Base-by-base conservation (phyloP, 2,113 vertebrate species). In the Montifringilla adamsi region DNA sequence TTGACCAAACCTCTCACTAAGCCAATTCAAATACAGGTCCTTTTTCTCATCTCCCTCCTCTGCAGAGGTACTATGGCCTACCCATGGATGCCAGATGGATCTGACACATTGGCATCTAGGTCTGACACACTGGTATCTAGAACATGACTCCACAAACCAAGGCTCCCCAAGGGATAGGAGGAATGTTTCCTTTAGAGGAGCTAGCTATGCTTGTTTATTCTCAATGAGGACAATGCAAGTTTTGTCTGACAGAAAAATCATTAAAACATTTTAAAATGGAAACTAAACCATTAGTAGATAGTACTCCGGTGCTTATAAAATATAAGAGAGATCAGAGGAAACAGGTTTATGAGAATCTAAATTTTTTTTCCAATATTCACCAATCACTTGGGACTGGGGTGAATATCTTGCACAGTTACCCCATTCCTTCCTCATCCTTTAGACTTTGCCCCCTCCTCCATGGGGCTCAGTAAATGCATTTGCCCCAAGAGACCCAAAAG, bases 171-270 rank as follows among this genome's bases (percentile, higher is more conserved):
- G 19, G 23, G 15, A 44, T 3, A 49, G 19, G 6, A 72, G 15
- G n/a, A 24, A 52, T 3, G 0, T 52, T 74, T 84, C 26, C 41
- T 44, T 20, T 70, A 17, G 23, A 26, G 47, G 15, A 81, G 30
- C 15, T 47, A 47, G 9, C 19, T 74, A 4, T 27, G 14, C 4
- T 60, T 31, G 53, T 63, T 70, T 53, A 46, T 63, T 49, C 28
- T 59, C 0, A 0, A 11, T 49, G 33, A 67, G 37, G 23, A 70
- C 8, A 59, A 41, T 43, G 13, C 13, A 24, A 15, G 9, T 63
- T 82, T 82, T 75, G 2, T 52, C 47, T 60, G 30, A 67, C 10
- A 87, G 47, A 50, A 10, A 53, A 81, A 70, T 8, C 27, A 55
- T 30, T 35, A 60, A 78, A 89, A 68, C 10, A 59, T 62, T 74